These are phyloP conservation scores for Fragum sueziense DNA, from an alignment of 2,888 invertebrate species.

Conservation along the genomic window DNA sequence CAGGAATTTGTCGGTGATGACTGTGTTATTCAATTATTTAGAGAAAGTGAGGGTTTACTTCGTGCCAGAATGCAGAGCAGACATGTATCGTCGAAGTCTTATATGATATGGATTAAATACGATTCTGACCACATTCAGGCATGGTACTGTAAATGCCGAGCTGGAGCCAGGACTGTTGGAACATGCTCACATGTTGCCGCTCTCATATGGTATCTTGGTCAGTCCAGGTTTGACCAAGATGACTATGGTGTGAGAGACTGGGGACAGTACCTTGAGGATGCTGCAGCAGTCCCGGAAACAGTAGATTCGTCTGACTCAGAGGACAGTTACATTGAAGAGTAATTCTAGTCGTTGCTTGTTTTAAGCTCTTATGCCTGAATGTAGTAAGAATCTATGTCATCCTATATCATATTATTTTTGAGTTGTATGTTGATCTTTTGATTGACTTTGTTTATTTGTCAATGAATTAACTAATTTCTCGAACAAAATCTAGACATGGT, in stretches of 20 bases:
- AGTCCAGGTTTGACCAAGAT: not conserved
- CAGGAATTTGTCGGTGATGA: slow-evolving; percentile 41
- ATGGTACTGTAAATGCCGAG: slow-evolving; percentile 49
- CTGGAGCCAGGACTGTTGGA: slow-evolving; percentile 41
- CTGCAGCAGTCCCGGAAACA: slow-evolving; percentile 16
- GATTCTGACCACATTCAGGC: slow-evolving; percentile 15
- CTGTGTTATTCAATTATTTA: slow-evolving; percentile 18
- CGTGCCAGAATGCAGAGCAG: slow-evolving; percentile 39
- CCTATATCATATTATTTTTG: no score
- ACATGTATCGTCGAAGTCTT: slow-evolving; percentile 37
- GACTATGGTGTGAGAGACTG: slow-evolving; percentile 35
- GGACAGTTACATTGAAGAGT: not conserved
- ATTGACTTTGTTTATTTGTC: no score
- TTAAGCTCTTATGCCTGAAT: no score
- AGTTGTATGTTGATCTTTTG: no score
- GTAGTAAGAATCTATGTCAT: no score
- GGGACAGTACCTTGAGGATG: slow-evolving; percentile 33
- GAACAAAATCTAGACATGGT: no score
- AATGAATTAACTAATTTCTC: no score
- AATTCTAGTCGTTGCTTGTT: no score
- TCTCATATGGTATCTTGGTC: slow-evolving; percentile 43
- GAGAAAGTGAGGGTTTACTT: slow-evolving; percentile 24
- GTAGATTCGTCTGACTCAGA: slow-evolving; percentile 40
- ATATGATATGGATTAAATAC: slow-evolving; percentile 39
- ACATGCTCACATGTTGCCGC: slow-evolving; percentile 45